These are phyloP conservation scores for Pegoplata infirma DNA, from an alignment of 2,888 invertebrate genomes.

Conservation along the genomic window DNA sequence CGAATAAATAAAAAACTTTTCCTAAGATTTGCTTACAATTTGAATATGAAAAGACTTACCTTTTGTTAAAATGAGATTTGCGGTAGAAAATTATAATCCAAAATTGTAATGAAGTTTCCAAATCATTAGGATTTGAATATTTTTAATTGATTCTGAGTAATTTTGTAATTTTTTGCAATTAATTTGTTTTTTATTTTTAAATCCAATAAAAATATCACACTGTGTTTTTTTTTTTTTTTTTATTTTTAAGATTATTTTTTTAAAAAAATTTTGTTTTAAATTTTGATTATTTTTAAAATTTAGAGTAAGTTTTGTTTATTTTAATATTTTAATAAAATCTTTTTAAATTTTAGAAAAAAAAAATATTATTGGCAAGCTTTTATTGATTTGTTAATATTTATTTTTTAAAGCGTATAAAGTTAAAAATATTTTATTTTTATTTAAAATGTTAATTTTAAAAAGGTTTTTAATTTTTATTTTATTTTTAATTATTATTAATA, in stretches of 20 bases:
- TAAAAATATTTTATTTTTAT: constrained; percentile 28
- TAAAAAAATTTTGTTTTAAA: neutral
- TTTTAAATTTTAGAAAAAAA: constrained; percentile 3
- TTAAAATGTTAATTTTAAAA: too few species aligned
- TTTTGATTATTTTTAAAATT: neutral
- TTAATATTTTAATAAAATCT: neutral
- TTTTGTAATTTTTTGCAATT: constrained; percentile 19
- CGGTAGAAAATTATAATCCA: constrained; percentile 27
- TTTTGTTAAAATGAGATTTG: neutral
- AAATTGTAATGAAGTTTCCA: neutral
- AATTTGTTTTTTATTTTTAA: neutral
- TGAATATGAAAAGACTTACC: constrained; percentile 14
- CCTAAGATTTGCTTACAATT: neutral
- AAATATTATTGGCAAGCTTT: constrained; percentile 50
- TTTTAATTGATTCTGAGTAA: neutral
- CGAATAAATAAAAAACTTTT: neutral
- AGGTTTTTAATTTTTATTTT: constrained; percentile 12
- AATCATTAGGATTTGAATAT: neutral
- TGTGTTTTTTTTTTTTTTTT: constrained; percentile 1
- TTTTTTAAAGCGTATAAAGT: constrained; percentile 49
- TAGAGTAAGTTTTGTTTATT: neutral
- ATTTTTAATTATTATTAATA: neutral
- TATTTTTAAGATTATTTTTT: neutral
- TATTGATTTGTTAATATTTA: constrained; percentile 13
- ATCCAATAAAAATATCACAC: constrained; percentile 45